Base-by-base conservation (phyloP, 2,888 invertebrate genomes). In the Oasisia sp. region DNA sequence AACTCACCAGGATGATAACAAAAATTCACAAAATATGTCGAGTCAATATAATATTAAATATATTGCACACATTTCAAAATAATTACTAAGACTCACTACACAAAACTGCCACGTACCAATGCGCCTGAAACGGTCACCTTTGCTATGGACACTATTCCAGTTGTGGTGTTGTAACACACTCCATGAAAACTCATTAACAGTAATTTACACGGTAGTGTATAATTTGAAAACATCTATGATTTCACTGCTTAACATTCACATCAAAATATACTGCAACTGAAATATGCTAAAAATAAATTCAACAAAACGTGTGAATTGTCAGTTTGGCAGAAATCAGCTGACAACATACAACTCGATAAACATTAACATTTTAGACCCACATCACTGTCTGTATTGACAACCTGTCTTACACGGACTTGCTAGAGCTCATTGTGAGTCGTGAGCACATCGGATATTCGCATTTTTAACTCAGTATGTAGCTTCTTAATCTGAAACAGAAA, bases 401-500 rank as follows among this genome's bases (percentile, higher is more conserved):
- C 7, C 27, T 74, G 74, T n/a, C 74, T 5, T 7, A 74, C 19
- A 19, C 27, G 27, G 74, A 74, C 2, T 27, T 27, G 27, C 74
- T 74, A 74, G n/a, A 74, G 74, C 74, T 74, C 74, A n/a, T 74
- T 74, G 74, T 74, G 74, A 3, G 74, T n/a, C 14, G 27, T 27
- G 27, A 92, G 38, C 9, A 89, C 89, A 92, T 94, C 95, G 32
- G 94, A 92, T n/a, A 95, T 94, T 93, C 94, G 93, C 89, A 92
- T 93, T 91, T 95, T 94, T 32, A 95, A 92, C 90, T 95, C 95
- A 89, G 93, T 93, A 91, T 95, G 95, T 89, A 95, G 93, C 93
- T 95, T 95, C 74, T 95, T 95, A 45, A 95, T 94, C 95, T 96
- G 94, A 89, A 94, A 94, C 89, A 44, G 92, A 92, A 92, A 32